Conservation (phyloP, 1,140 invertebrate species). For the Cydia fagiglandana region DNA sequence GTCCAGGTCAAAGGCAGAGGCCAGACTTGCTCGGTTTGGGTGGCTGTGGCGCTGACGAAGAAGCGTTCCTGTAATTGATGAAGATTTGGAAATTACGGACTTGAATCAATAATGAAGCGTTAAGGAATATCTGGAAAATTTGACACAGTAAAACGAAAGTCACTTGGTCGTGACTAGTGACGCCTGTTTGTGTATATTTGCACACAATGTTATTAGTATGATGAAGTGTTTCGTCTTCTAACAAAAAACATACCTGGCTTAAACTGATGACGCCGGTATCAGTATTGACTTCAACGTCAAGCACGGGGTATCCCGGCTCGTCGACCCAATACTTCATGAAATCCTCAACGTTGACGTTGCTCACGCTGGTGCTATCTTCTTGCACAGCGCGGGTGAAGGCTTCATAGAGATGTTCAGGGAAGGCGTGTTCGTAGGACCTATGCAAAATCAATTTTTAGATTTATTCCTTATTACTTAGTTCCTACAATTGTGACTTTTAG, state of each 20-base stretch:
- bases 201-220: not conserved
- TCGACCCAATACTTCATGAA: slow-evolving; percentile 78
- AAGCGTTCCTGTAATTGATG: slow-evolving; percentile 60
- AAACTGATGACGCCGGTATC: slow-evolving; percentile 64
- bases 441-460: slow-evolving; percentile 37
- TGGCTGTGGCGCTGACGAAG: slow-evolving; percentile 55
- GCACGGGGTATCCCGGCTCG: slow-evolving; percentile 87
- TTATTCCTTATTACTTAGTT: no score
- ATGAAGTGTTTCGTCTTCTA: not conserved
- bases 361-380: slow-evolving; percentile 43
- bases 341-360: slow-evolving; percentile 45
- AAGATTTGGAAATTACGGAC: not conserved
- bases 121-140: no score
- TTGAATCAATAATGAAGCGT: no score
- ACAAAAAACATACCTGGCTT: slow-evolving; percentile 61
- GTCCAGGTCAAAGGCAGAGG: slow-evolving; percentile 83
- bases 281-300: slow-evolving; percentile 79
- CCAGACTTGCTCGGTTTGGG: slow-evolving; percentile 73
- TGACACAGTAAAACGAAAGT: no score
- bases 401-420: slow-evolving; percentile 55
- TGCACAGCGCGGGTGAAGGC: slow-evolving; percentile 51
- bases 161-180: no score
- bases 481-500: no score
- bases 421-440: slow-evolving; percentile 59
- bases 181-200: not conserved